phyloP scores from a whole-genome alignment of 2,113 vertebrate genomes.

The Charina bottae region DNA sequence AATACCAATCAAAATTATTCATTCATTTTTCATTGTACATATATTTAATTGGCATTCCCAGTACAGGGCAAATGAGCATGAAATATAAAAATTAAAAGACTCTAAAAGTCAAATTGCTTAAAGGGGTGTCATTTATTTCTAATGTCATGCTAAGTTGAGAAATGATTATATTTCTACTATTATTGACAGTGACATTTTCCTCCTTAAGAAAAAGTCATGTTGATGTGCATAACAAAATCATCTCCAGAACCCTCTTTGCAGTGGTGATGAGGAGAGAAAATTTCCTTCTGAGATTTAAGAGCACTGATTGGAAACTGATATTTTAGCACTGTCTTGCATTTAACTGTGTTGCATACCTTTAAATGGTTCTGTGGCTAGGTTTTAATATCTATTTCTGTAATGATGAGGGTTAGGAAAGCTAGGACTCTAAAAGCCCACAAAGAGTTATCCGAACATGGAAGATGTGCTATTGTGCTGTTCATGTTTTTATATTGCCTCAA shows the following conservation, averaged over 20 bases:
- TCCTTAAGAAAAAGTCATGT: conserved; percentile 29
- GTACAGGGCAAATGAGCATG: not conserved
- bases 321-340: not conserved
- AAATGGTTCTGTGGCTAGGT: not conserved
- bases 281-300: not conserved
- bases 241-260: not conserved
- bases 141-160: not conserved
- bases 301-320: not conserved
- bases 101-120: not conserved
- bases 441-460: conserved; percentile 38
- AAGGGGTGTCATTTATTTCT: not conserved
- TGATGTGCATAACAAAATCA: conserved; percentile 26
- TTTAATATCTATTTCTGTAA: conserved; percentile 17
- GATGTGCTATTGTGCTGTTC: accelerated
- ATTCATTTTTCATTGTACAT: not conserved
- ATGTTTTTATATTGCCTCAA: conserved; percentile 44
- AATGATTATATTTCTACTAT: not conserved
- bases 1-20: not conserved
- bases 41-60: conserved; percentile 6
- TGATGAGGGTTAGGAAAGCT: conserved; percentile 9
- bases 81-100: conserved; percentile 8
- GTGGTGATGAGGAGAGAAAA: not conserved
- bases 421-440: conserved; percentile 32
- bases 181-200: not conserved
- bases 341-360: not conserved